Evolutionary conservation across 2,113 vertebrate genomes (phyloP), one percentile per base, ranked within the genome.

Genomic region (Myrmecophaga tridactyla): DNA sequence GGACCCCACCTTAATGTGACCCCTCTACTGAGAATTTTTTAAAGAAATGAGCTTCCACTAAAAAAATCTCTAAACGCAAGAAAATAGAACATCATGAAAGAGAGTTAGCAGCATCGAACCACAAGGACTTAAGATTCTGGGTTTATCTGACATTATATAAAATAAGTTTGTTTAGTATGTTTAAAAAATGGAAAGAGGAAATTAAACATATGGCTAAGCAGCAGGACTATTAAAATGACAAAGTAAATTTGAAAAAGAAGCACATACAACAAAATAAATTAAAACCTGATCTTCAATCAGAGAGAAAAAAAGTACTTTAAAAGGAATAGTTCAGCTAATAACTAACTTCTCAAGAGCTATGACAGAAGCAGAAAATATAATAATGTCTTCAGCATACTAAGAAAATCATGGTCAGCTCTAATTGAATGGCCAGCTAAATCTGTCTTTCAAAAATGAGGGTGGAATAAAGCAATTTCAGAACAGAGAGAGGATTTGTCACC

Each of bases 201-300:
- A 39, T 60, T 69, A 23, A 60, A 84, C 78, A 31, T 73, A 13
- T 78, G 41, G 81, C 56, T 46, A 62, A 86, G 69, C 41, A 80
- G 4, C 36, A 89, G 39, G 25, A 53, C 4, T 84, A 20, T 94
- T 46, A 89, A 67, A 86, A 78, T 53, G 48, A 27, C 82, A 62
- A 80, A 63, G 70, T 85, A 36, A 56, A 48, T 29, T 83, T 92
- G 43, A 73, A 90, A 89, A 93, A 65, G 43, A 96, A 20, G 69
- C 60, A 73, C 56, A 25, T 92, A 53, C 43, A 41, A 78, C 39
- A 48, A n/a, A n/a, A n/a, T 56, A 80, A 58, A 67, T 77, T 86
- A 89, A 86, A 70, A 63, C 0, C 10, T 31, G 20, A 34, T 46
- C 53, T 39, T 67, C 29, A 77, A 43, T 36, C 39, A 92, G 25